Conservation (phyloP, 2,797 vertebrate species). For the Myotis pilosus region DNA sequence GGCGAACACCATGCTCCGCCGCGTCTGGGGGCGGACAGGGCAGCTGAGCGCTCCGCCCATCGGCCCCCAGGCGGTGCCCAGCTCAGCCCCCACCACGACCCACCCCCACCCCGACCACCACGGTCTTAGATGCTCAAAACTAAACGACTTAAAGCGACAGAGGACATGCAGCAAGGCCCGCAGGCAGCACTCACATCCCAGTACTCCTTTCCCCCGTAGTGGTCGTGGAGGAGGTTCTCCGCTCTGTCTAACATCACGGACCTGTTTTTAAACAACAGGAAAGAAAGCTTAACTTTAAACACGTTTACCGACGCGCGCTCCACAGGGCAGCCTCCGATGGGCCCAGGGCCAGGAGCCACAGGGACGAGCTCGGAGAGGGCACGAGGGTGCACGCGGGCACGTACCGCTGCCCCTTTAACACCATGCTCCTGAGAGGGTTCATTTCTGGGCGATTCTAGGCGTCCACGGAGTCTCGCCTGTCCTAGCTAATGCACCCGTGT, state of each 20-base stretch:
- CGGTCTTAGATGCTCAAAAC: neutral
- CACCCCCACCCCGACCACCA: too few relatives aligned
- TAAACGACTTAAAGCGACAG: too few relatives aligned
- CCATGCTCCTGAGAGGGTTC: neutral
- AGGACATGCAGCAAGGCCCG: accelerated
- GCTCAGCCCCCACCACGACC: accelerated
- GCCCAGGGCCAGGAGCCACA: neutral
- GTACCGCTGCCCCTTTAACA: neutral
- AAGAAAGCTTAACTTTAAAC: neutral
- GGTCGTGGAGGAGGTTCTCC: slow-evolving; percentile 97
- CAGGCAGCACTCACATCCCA: slow-evolving; percentile 93
- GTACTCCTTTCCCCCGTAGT: slow-evolving; percentile 97
- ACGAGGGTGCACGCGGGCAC: neutral
- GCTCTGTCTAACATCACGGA: slow-evolving; percentile 98
- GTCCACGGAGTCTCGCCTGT: accelerated
- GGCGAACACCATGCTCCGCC: slow-evolving; percentile 98
- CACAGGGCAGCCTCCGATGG: accelerated
- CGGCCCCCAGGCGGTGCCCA: neutral
- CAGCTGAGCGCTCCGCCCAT: neutral
- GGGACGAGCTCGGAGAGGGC: neutral
- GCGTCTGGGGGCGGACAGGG: slow-evolving; percentile 84
- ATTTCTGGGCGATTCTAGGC: neutral
- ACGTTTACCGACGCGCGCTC: accelerated
- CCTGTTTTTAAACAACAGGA: slow-evolving; percentile 81
- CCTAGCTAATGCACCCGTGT: neutral